Evolutionary conservation across 2,113 vertebrate genomes (phyloP).

Genomic region (Dasyurus viverrinus): DNA sequence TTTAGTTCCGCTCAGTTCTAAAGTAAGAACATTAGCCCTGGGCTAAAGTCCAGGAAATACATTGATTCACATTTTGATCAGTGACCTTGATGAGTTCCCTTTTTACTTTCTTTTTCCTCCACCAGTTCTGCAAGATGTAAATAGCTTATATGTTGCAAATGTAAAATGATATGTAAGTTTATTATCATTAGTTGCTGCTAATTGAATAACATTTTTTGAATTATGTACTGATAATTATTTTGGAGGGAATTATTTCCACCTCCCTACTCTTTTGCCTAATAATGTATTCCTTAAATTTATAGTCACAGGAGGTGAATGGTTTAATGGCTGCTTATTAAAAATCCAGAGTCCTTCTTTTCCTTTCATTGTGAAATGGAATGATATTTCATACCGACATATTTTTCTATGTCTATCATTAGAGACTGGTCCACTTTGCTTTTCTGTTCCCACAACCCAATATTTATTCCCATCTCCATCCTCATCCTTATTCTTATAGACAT

Average conservation of each 20-base stretch:
- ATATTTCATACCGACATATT: not conserved
- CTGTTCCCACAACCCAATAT: not conserved
- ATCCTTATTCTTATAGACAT: not conserved
- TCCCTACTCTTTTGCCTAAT: not conserved
- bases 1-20: slow-evolving; percentile 1
- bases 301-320: slow-evolving; percentile 20
- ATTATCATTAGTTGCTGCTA: not conserved
- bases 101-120: not conserved
- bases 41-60: not conserved
- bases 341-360: not conserved
- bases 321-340: slow-evolving; percentile 20
- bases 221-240: not conserved
- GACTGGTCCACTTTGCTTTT: not conserved
- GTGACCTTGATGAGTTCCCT: not conserved
- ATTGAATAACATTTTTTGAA: slow-evolving; percentile 24
- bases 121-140: not conserved
- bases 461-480: not conserved
- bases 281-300: slow-evolving; percentile 24
- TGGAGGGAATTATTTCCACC: slow-evolving; percentile 37
- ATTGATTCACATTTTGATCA: not conserved
- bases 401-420: not conserved
- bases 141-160: not conserved
- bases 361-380: slow-evolving; percentile 35
- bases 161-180: not conserved
- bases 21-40: not conserved